phyloP scores from a whole-genome alignment of 2,888 invertebrate genomes.

The Sphecodes monilicornis region DNA sequence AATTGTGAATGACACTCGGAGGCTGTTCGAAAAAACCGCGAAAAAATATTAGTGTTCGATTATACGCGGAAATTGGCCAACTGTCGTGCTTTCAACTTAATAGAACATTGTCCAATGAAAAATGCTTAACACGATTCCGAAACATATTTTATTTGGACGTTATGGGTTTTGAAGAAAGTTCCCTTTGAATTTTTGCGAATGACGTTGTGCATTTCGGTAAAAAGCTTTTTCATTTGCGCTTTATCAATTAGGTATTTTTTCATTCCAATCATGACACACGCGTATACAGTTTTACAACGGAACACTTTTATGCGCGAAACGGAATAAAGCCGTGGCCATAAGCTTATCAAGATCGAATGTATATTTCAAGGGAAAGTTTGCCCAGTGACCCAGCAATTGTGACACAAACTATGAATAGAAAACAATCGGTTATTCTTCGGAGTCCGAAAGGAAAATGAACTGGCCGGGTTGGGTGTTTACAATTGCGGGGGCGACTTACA shows the following conservation, averaged over 20 bases:
- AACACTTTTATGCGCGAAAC: neutral
- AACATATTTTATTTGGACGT: neutral
- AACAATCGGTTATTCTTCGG: conserved; percentile 28
- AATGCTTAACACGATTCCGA: neutral
- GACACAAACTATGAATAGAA: conserved; percentile 24
- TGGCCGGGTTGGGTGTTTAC: conserved; percentile 63
- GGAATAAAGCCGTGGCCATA: neutral
- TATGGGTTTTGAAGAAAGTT: neutral
- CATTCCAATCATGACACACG: conserved; percentile 28
- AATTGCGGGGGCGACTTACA: conserved; percentile 76
- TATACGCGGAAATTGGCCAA: neutral
- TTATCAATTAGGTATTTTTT: conserved; percentile 14
- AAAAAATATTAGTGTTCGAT: conserved; percentile 28
- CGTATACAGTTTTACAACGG: neutral
- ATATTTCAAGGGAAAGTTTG: neutral
- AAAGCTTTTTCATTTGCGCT: neutral
- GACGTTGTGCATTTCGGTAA: neutral
- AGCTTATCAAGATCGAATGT: conserved; percentile 1
- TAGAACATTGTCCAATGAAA: neutral
- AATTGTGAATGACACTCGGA: neutral
- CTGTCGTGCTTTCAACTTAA: neutral
- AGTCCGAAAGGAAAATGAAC: conserved; percentile 47
- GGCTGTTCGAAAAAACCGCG: conserved; percentile 26
- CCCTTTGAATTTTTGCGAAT: neutral
- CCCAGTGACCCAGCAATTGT: neutral